Base-by-base conservation (phyloP, 2,113 vertebrate genomes). In the Cromileptes altivelis region DNA sequence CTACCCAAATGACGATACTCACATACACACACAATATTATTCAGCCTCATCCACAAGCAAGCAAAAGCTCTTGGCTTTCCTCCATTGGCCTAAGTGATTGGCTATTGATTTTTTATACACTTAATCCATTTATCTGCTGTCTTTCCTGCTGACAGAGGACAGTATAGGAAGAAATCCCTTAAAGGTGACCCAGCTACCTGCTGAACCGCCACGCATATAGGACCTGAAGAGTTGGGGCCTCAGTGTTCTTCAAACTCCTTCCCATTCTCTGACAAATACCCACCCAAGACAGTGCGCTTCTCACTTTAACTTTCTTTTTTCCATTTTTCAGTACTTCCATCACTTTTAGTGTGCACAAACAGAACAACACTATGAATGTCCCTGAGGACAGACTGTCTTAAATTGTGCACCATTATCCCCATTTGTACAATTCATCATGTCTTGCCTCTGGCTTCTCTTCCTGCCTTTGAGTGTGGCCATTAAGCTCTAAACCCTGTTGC, bases 111-210 rank as follows among this genome's bases (percentile, higher is more conserved):
- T 73, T 52, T 78, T 85, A 76, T 90, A 76, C 84, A 80, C 82
- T 74, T 95, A 96, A 95, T 96, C 92, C 90, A 93, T 90, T 96
- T 95, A 95, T 86, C 85, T 91, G 90, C 70, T n/a, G 70, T 72
- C 70, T 58, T 64, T 79, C 64, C 65, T 62, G 86, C 81, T 82
- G 91, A 82, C 84, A 76, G 75, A 85, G 64, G 82, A 89, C 80
- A 78, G 75, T 21, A 75, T 50, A 17, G 77, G 55, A 79, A 56
- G 63, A 57, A 61, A 56, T 85, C 63, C 23, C 65, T 63, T 89
- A 80, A 92, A 94, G 92, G 94, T 95, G 91, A 94, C 93, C 91
- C 84, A 73, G 61, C 77, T 75, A 69, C 70, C 81, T 62, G 64
- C 75, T 17, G 13, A 83, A 56, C 56, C 45, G 23, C 33, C 3